Percentiles rank a stretch among this genome's conserved stretches.
Evolutionary conservation across 2,113 vertebrate species (phyloP).

Genomic region (Phocoena phocoena): DNA sequence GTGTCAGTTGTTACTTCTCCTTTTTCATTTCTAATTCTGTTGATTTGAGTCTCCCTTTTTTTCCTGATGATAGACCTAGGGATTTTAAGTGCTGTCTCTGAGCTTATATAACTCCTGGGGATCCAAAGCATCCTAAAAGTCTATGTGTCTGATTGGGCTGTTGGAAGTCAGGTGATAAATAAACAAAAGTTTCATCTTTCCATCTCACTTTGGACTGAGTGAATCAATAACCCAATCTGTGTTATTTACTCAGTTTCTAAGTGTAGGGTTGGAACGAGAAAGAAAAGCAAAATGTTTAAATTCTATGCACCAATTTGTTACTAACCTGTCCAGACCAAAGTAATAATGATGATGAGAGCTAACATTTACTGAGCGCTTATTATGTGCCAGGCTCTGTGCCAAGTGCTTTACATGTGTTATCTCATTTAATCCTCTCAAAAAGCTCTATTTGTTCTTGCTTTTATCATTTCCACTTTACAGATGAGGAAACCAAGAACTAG

Average conservation of each 20-base stretch:
- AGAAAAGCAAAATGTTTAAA: conserved; percentile 32
- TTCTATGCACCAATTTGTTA: not conserved
- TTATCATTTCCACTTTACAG: conserved; percentile 28
- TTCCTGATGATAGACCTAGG: not conserved
- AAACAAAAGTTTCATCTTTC: not conserved
- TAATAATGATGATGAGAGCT: not conserved
- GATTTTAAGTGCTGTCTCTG: not conserved
- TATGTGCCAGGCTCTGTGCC: not conserved
- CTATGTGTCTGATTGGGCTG: not conserved
- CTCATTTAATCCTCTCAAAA: conserved; percentile 14
- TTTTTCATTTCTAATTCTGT: too few species aligned
- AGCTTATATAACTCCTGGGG: not conserved
- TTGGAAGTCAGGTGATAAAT: not conserved
- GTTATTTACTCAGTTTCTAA: conserved; percentile 40
- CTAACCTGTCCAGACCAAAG: not conserved
- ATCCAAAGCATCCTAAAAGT: not conserved
- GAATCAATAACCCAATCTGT: not conserved
- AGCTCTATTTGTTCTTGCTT: not conserved
- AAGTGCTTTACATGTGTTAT: not conserved
- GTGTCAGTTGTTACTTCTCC: too few species aligned
- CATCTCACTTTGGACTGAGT: not conserved
- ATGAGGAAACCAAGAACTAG: not conserved
- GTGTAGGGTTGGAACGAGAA: not conserved
- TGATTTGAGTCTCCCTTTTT: too few species aligned
- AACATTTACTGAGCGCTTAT: not conserved